Percentiles rank a stretch among this genome's conserved stretches.
phyloP scores from a whole-genome alignment of 2,888 invertebrate genomes.

The Oligia strigilis region DNA sequence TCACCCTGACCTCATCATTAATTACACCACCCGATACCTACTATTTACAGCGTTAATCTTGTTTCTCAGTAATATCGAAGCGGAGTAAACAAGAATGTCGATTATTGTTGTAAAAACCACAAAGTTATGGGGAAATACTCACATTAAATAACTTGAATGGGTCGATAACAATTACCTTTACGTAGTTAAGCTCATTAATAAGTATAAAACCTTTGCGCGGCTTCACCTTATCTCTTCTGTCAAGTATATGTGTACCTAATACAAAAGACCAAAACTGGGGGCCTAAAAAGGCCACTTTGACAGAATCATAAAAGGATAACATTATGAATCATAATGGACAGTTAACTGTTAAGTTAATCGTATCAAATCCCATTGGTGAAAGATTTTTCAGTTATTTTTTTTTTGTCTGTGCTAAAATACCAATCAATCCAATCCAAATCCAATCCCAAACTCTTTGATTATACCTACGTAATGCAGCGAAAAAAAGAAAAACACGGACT shows the following conservation, averaged over 20 bases:
- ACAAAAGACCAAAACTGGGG: background rate
- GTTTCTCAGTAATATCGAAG: slow-evolving; percentile 61
- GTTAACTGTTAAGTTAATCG: too few species aligned
- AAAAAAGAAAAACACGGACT: too few species aligned
- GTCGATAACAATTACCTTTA: background rate
- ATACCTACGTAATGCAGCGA: too few species aligned
- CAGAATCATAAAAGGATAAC: too few species aligned
- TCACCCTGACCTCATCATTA: slow-evolving; percentile 49
- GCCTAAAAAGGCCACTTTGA: too few species aligned
- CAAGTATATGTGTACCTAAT: background rate
- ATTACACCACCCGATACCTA: slow-evolving; percentile 41
- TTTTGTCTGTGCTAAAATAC: too few species aligned
- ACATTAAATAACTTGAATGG: slow-evolving; percentile 15
- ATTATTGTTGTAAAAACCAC: slow-evolving; percentile 43
- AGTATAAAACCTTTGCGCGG: background rate
- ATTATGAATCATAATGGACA: too few species aligned
- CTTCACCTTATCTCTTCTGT: background rate
- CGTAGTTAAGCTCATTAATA: background rate
- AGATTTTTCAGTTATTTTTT: too few species aligned
- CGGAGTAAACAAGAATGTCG: slow-evolving; percentile 52
- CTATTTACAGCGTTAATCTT: slow-evolving; percentile 14
- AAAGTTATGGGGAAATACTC: slow-evolving; percentile 40
- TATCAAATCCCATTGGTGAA: too few species aligned
- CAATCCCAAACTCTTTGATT: too few species aligned
- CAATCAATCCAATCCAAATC: too few species aligned